These are phyloP conservation scores for Lichenostomus cassidix DNA, from an alignment of 2,113 vertebrate species.

Conservation along the genomic window DNA sequence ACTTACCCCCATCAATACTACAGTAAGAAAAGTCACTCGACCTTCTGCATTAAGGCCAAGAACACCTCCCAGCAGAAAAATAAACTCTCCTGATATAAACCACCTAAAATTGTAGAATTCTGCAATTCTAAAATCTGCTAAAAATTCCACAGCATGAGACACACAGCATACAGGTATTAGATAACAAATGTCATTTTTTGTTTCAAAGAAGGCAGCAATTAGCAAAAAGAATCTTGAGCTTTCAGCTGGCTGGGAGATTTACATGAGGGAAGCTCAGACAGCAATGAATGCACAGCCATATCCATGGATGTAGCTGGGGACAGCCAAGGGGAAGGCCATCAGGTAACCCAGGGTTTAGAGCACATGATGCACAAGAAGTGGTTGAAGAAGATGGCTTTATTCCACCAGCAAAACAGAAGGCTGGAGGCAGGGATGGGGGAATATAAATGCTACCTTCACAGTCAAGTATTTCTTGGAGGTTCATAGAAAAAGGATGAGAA, in stretches of 20 bases:
- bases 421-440: not conserved
- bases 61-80: not conserved
- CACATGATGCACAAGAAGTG: fast-evolving
- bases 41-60: not conserved
- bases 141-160: not conserved
- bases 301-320: not conserved
- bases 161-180: not conserved
- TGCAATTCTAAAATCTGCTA: not conserved
- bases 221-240: not conserved
- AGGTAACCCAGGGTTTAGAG: not conserved
- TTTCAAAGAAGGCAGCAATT: not conserved
- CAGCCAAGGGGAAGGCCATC: not conserved
- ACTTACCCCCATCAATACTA: not conserved
- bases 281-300: not conserved
- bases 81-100: not conserved
- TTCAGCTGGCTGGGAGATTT: not conserved
- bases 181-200: not conserved
- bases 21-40: not conserved
- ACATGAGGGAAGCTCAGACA: not conserved
- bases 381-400: not conserved
- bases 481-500: not conserved
- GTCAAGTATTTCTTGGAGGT: not conserved
- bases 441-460: not conserved
- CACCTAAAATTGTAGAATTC: not conserved
- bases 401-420: not conserved